Base-by-base conservation (phyloP, 2,113 vertebrate genomes). In the Nannospalax galili region DNA sequence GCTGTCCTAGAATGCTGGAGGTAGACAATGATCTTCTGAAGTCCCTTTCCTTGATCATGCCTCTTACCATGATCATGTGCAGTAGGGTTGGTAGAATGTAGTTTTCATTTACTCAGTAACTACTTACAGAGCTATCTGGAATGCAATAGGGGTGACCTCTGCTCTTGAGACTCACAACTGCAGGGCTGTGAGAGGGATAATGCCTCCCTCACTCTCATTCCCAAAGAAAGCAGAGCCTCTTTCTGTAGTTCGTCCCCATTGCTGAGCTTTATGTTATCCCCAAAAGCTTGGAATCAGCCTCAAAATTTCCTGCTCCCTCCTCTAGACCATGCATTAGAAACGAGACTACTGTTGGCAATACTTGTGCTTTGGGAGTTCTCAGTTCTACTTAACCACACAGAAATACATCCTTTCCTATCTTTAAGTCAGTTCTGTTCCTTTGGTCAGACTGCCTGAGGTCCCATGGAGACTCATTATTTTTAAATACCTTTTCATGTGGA, bases 381-480 rank as follows among this genome's bases (percentile, higher is more conserved):
- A 0, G 16, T 58, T 74, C 72, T 74, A 42, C 64, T n/a, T 78
- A 37, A 91, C 37, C 15, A 75, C 6, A 7, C 58, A 69, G 67
- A 95, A 93, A 89, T 0, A 0, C 72, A 37, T 72, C 92, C 92
- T 93, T 96, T 92, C 77, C 92, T 95, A 32, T 70, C 84, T 95
- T 62, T 20, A 70, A 86, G 30, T 89, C 5, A 1, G 22, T 74
- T 95, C 92, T 85, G 28, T 74, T 40, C 85, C 88, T 84, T 28
- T 32, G 94, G 91, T 74, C 96, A 89, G 77, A 91, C 79, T 91
- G 73, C 89, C 94, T 52, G 5, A 79, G 94, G 80, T 95, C 96
- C 91, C 96, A 78, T 1, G 1, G 95, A 97, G 94, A 94, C 88
- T 94, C 95, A 80, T 97, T 97, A 96, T 91, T 92, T 93, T 96